Evolutionary conservation across 2,797 vertebrate genomes (phyloP), one percentile per base, ranked within the genome.

Genomic region (Pipistrellus kuhlii): DNA sequence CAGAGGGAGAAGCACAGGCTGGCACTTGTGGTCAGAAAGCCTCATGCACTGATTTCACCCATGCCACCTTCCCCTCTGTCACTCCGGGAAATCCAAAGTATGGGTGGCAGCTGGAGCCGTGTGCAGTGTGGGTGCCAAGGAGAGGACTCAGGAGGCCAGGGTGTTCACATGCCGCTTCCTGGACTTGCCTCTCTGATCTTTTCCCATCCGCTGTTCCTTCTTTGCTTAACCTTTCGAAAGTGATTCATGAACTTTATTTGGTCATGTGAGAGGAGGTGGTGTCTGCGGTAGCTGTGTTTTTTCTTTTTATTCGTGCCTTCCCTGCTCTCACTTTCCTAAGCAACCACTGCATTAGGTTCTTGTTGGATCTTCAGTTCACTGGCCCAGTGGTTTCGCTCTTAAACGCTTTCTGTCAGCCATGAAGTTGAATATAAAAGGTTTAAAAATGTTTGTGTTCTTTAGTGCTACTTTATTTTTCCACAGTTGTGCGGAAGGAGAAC

Each of bases 321-420:
- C 46, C 11, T 38, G 44, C 55, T 92, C 25, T 41, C 21, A 55
- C 77, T 90, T 93, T 25, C 55, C 8, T 35, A 75, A 73, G 80
- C 25, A 68, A 10, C 51, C 32, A 0, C 30, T 68, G 14, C 27
- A 6, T 64, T 69, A 21, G 32, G 86, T 82, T 88, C 55, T 44
- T 77, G 2, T 78, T 76, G 93, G 80, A 75, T 62, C 77, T 76
- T 90, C 75, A 95, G 94, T 84, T 93, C 41, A 5, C n/a, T 66
- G 73, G 21, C 71, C 21, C 17, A n/a, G 30, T 53, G 46, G 86
- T 92, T 95, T 94, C 83, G 90, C 85, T 90, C 91, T 81, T 76
- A 89, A 82, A 82, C 12, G 87, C 38, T 77, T 59, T 32, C 32
- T 72, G 5, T 85, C 81, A 53, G n/a, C 44, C 23, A 30, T 30